Evolutionary conservation across 2,113 vertebrate species (phyloP).

Genomic region (Benitochromis conjunctus): DNA sequence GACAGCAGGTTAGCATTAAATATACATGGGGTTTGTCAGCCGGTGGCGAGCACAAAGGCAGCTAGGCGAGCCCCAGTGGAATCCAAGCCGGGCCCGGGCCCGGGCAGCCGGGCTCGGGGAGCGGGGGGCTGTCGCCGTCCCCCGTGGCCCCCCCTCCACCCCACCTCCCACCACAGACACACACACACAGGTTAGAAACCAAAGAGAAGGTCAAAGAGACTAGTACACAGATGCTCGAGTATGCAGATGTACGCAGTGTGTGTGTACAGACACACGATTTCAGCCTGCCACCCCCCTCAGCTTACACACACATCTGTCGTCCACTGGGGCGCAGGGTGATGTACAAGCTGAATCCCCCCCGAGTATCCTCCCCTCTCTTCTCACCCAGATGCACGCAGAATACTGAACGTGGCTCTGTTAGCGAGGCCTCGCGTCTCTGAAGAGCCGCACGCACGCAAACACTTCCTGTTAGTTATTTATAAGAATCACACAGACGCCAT

Average conservation of each 20-base stretch:
- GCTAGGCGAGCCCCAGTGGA: conserved; percentile 53
- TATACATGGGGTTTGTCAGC: conserved; percentile 81
- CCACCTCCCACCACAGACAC: neutral
- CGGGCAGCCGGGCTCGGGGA: conserved; percentile 55
- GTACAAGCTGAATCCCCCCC: conserved; percentile 55
- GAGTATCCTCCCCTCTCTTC: conserved; percentile 42
- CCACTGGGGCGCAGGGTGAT: conserved; percentile 72
- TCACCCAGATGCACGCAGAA: conserved; percentile 65
- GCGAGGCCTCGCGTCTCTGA: conserved; percentile 48
- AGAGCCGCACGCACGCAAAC: conserved; percentile 44
- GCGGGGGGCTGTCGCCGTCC: conserved; percentile 28
- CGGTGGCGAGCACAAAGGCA: conserved; percentile 76
- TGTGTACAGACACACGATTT: conserved; percentile 12
- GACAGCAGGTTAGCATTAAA: conserved; percentile 85
- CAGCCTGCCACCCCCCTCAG: neutral
- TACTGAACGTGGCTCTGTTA: conserved; percentile 58
- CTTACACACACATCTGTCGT: conserved; percentile 64
- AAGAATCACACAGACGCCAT: conserved; percentile 47
- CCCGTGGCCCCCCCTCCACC: conserved; percentile 11
- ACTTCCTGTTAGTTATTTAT: conserved; percentile 58
- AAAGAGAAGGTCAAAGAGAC: conserved; percentile 56
- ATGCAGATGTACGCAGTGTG: conserved; percentile 43
- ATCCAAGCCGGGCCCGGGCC: conserved; percentile 44
- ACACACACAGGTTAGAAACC: conserved; percentile 54
- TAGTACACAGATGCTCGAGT: conserved; percentile 51